Evolutionary conservation across 1,140 invertebrate species (phyloP), one percentile per base, ranked within the genome.

Genomic region (Mactra quadrangularis): DNA sequence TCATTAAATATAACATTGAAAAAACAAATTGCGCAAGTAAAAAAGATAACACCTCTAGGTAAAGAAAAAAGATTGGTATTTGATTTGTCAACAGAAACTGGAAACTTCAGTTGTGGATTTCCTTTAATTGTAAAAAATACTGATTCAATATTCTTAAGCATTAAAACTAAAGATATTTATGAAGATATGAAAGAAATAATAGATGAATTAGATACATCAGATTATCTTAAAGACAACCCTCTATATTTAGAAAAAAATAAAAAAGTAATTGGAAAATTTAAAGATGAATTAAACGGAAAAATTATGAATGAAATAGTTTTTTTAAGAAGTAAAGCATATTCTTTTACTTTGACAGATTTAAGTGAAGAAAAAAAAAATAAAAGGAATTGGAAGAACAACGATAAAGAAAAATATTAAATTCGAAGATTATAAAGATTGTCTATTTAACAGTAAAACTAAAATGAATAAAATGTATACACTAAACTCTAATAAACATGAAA

Each of bases 261-360:
- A n/a, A n/a, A n/a, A n/a, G n/a, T n/a, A n/a, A n/a, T n/a, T n/a
- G n/a, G n/a, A n/a, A n/a, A n/a, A n/a, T n/a, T n/a, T n/a, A n/a
- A n/a, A n/a, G n/a, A n/a, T n/a, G n/a, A n/a, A n/a, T n/a, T n/a
- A 31, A 89, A 89, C 82, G 91, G 92, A 70, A 57, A 59, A 41
- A 29, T 17, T 33, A 75, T 75, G 57, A 59, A 6, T 1, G 71
- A 75, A 75, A 59, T 75, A 38, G 71, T 75, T n/a, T 29, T 52
- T 13, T 78, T 94, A 47, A 85, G 89, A 77, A 79, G 91, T 19
- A 94, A 94, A 90, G 91, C 93, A 87, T 93, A 71, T 52, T 55
- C 38, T 22, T 82, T 82, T 57, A 29, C 66, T 4, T 59, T 94
- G 94, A 25, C 68, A 17, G 50, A 85, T 25, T n/a, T n/a, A n/a